Evolutionary conservation across 2,797 vertebrate species (phyloP).

Genomic region (Hapalemur alaotrensis): DNA sequence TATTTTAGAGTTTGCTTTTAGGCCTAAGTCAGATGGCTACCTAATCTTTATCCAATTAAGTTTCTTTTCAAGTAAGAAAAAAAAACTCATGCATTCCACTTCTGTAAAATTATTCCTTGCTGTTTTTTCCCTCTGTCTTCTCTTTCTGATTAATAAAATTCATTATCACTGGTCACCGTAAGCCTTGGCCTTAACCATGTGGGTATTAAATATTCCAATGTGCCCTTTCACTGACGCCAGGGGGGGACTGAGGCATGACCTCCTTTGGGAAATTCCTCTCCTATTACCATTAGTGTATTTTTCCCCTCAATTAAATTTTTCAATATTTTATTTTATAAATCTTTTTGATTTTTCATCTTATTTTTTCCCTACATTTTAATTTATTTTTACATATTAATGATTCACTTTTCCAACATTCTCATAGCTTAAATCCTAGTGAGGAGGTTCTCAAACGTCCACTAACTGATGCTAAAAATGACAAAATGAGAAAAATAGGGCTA

Average conservation of each 20-base stretch:
- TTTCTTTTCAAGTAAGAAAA: neutral
- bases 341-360: neutral
- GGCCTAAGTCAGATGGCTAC: neutral
- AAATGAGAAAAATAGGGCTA: neutral
- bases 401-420: neutral
- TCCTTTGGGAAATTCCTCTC: neutral
- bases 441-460: neutral
- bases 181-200: neutral
- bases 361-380: neutral
- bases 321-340: neutral
- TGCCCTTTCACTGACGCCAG: neutral
- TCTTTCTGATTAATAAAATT: neutral
- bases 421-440: neutral
- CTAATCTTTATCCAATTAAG: neutral
- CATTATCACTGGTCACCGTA: neutral
- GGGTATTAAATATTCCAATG: neutral
- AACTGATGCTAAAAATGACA: neutral
- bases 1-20: conserved; percentile 9
- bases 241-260: neutral
- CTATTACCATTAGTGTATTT: neutral
- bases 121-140: neutral
- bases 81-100: neutral
- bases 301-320: neutral
- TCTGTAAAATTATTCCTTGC: neutral
- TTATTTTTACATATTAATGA: neutral